Base-by-base conservation (phyloP, 2,113 vertebrate genomes). In the Zosterops borbonicus region DNA sequence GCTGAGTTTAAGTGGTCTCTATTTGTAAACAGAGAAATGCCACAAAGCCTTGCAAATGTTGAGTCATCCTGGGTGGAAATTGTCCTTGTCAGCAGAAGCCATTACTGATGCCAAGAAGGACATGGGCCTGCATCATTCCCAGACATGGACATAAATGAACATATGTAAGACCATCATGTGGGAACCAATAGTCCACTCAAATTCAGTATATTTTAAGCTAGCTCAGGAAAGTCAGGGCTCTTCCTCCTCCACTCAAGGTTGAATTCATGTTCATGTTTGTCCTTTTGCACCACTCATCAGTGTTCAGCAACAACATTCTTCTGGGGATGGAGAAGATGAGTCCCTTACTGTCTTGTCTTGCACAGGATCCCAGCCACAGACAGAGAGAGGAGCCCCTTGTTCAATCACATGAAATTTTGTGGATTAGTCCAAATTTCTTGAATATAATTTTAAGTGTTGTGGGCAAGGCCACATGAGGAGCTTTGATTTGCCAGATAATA, bases 141-240 rank as follows among this genome's bases (percentile, higher is more conserved):
- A 56, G 35, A 27, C 31, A 41, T 6, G 8, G 46, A 64, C 37
- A 47, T 88, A 73, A 65, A 80, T 35, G 27, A 80, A 37, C 1
- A 3, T 8, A 4, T 3, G 0, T 28, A 79, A 65, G 5, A 29
- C 14, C 29, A 47, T n/a, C n/a, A 28, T 0, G 0, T 35, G 27
- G 31, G 35, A 65, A 49, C 28, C 41, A 23, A 17, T 11, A 62
- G 39, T 6, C 14, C 37, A 49, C 29, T n/a, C 11, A 24, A 33
- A 59, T 75, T 41, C 44, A 18, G 41, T 27, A 25, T 28, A 24
- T 64, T 83, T 91, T 55, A 68, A 74, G 31, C 11, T 52, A 46
- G 4, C 16, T 71, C 44, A 83, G 88, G 64, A 41, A 60, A 56
- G 37, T 41, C 58, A 37, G 15, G 28, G 20, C 5, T 75, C 12